Conservation (phyloP, 2,797 vertebrate genomes). For the Bucorvus abyssinicus region DNA sequence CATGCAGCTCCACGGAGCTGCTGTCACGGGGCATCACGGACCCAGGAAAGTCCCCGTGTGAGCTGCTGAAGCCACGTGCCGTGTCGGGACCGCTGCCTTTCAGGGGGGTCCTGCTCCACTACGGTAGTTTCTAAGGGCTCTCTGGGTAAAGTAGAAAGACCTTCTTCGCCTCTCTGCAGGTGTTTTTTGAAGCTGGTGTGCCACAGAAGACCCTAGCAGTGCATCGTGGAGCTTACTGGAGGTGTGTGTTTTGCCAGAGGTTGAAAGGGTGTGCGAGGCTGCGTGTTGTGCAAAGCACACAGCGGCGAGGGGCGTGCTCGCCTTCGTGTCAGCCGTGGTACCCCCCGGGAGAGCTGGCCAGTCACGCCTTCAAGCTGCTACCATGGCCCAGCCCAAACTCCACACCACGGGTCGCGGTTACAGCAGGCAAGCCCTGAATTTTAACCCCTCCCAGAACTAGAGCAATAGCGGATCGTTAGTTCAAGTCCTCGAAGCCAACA, state of each 20-base stretch:
- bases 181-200: neutral
- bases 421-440: neutral
- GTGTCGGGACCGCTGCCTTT: neutral
- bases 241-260: neutral
- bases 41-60: neutral
- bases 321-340: fast-evolving
- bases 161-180: neutral
- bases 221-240: fast-evolving
- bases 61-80: neutral
- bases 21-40: too few relatives aligned
- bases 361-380: fast-evolving
- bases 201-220: neutral
- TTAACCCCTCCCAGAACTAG: neutral
- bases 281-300: fast-evolving
- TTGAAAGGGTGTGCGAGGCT: neutral
- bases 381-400: neutral
- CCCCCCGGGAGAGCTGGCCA: neutral
- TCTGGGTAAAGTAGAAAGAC: neutral
- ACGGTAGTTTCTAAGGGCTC: neutral
- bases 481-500: neutral
- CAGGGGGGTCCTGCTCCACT: neutral
- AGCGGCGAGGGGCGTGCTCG: fast-evolving
- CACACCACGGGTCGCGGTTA: fast-evolving
- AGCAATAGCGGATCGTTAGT: neutral
- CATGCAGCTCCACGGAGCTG: fast-evolving